Evolutionary conservation across 2,113 vertebrate genomes (phyloP), one percentile per base, ranked within the genome.

Genomic region (Condylura cristata): DNA sequence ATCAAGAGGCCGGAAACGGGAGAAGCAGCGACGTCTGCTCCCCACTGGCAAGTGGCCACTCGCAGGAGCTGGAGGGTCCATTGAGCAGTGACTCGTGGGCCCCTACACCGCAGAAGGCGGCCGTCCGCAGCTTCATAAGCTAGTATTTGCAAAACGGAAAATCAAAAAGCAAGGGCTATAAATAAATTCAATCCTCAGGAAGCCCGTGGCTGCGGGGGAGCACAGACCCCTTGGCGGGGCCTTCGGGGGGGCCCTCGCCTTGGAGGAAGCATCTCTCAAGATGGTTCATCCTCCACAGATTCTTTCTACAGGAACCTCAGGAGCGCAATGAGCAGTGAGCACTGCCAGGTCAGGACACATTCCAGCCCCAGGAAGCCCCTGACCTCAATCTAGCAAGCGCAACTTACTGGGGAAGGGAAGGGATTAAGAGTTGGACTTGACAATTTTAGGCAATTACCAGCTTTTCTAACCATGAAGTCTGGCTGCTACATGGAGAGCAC

Each of bases 191-290:
- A 44, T 51, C 48, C 5, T 13, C 48, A 17, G 48, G 48, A 17
- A 51, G 17, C 48, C 2, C 46, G 11, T 12, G 46, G 10, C 46
- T 12, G 11, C 10, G 46, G 46, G 46, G 2, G 46, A 8, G 48
- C n/a, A 22, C 13, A 6, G n/a, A 24, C n/a, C 24, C 14, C 10
- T 13, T 0, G 2, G n/a, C n/a, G n/a, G n/a, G n/a, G n/a, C n/a
- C n/a, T n/a, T 22, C 34, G 14, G 26, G 28, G 4, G 6, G 2
- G 1, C 22, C 22, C 61, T 28, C 81, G 10, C 24, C 78, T 11
- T 68, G 34, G 0, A 48, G 51, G 53, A 20, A 34, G 74, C 9
- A 84, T 32, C 26, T 48, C 72, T 41, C 39, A 79, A 51, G 5
- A n/a, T 2, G 18, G 6, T 6, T 74, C 3, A 39, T 63, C 34